Base-by-base conservation (phyloP, 2,888 invertebrate species). In the Eustalomyia histrio region DNA sequence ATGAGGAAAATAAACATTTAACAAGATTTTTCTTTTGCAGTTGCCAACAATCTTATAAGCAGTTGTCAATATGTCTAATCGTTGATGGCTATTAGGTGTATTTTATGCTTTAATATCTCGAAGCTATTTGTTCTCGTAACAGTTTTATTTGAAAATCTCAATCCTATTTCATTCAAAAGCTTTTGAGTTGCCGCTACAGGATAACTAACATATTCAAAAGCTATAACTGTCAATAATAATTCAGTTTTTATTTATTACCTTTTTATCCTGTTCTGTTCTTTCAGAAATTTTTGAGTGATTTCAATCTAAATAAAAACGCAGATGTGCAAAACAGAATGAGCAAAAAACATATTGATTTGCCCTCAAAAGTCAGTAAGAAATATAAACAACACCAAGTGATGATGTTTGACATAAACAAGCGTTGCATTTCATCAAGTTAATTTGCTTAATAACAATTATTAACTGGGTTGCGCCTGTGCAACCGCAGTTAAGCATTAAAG, bases 391-490 rank as follows among this genome's bases (percentile, higher is more conserved):
- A 61, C 47, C 14, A 73, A 65, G 75, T 73, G 79, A 80, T 64
- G 74, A 79, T 85, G 81, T 86, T 87, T 87, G 87, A 87, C 87
- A 87, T 86, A 86, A 86, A 86, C 85, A 86, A 85, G 85, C 85
- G 84, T 85, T 86, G 85, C 85, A 86, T 84, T 78, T 81, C 80
- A 85, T 87, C 85, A 85, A 85, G 86, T 87, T 88, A 87, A 88
- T 88, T 87, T 86, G 85, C 84, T 85, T 85, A 87, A 87, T 89
- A 86, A 88, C 86, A 87, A 88, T 88, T 88, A 89, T 89, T 89
- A 88, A 86, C 60, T 85, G 84, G 84, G 84, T 83, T 83, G 83
- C 74, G 76, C 81, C 79, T 82, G 84, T 80, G 79, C 78, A 80
- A 79, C 79, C 79, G 78, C 83, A 76, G 72, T 80, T 82, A 71